Evolutionary conservation across 2,113 vertebrate species (phyloP), one percentile per base, ranked within the genome.

Genomic region (Microtus richardsoni): DNA sequence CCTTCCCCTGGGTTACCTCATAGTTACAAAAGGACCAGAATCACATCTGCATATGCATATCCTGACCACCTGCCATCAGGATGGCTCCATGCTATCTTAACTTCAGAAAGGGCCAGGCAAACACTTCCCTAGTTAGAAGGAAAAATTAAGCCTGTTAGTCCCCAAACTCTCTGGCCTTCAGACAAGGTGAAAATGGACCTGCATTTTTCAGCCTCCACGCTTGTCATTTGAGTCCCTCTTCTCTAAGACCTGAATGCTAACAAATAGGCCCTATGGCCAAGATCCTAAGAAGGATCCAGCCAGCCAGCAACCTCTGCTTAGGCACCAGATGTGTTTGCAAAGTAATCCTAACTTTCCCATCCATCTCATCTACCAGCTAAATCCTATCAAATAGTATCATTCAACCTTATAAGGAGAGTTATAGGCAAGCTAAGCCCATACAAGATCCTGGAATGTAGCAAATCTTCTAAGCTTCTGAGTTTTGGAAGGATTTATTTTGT

Each of bases 381-480:
- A 84, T 79, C 80, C 41, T 77, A 88, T 28, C 11, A 74, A 88
- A 19, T 91, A 2, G 22, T n/a, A 71, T 58, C 12, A 71, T 10
- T 93, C 44, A 85, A 71, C 24, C 60, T 84, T 58, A 66, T 16
- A 44, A 36, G 93, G 1, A 49, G 12, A 19, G 58, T 2, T n/a
- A 75, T 58, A 28, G 70, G 28, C 26, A 2, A 74, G 22, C 22
- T 64, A 41, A 89, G 13, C n/a, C 44, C 30, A n/a, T 39, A 90
- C 52, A 94, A 93, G 93, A 95, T 94, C 44, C 54, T 78, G 41
- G 64, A 6, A 73, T 77, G 74, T 41, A 91, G 77, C 39, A 82
- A 89, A 73, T 26, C 10, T 9, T 86, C 60, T 93, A 89, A 78
- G 11, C 33, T 82, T 84, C 30, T 62, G 89, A 80, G 30, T 54